Percentiles rank a stretch among this genome's conserved stretches.
phyloP scores from a whole-genome alignment of 1,140 invertebrate species.

The Spodoptera frugiperda region DNA sequence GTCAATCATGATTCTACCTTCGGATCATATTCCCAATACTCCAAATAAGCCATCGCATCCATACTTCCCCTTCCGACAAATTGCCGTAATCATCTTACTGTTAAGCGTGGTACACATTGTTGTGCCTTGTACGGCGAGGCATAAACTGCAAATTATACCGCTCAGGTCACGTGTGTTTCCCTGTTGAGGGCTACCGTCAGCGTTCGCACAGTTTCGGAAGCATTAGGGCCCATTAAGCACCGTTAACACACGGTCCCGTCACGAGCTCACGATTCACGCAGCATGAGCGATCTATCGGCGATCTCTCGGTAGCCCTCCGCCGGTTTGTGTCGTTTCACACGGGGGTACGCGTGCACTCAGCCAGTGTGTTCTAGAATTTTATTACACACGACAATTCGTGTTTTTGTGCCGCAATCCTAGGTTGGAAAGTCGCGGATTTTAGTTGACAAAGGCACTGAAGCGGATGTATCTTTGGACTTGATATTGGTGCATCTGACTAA shows the following conservation, averaged over 20 bases:
- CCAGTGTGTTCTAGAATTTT: conserved; percentile 50
- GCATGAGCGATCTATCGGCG: conserved; percentile 77
- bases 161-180: conserved; percentile 72
- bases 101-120: conserved; percentile 73
- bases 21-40: conserved; percentile 5
- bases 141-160: conserved; percentile 77
- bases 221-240: conserved; percentile 85
- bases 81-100: conserved; percentile 63
- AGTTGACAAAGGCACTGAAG: background rate
- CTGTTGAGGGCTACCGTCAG: conserved; percentile 77
- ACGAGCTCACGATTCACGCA: conserved; percentile 79
- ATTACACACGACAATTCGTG: conserved; percentile 57
- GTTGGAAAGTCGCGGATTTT: conserved; percentile 39
- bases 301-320: conserved; percentile 74
- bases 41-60: conserved; percentile 10
- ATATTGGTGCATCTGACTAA: background rate
- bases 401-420: conserved; percentile 31
- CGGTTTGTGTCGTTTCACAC: conserved; percentile 58
- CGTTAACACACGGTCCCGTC: conserved; percentile 82
- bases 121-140: conserved; percentile 61
- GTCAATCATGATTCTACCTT: background rate
- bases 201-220: conserved; percentile 86
- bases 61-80: conserved; percentile 54
- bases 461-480: background rate
- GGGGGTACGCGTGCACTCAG: conserved; percentile 53